phyloP scores from a whole-genome alignment of 2,113 vertebrate genomes.

The Cyprinodon brontotheroides region DNA sequence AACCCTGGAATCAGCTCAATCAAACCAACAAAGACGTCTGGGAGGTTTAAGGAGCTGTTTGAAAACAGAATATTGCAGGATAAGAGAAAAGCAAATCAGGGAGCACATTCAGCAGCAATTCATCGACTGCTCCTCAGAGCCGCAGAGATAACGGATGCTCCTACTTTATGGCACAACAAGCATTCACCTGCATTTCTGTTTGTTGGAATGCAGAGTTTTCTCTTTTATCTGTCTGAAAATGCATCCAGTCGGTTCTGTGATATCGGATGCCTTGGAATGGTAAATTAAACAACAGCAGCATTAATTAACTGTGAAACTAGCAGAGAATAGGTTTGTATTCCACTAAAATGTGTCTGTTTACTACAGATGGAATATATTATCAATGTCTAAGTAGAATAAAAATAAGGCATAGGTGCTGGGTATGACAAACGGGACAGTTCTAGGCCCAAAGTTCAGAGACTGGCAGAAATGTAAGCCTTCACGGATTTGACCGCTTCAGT shows the following conservation, averaged over 20 bases:
- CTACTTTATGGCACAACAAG: conserved; percentile 29
- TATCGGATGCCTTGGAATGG: conserved; percentile 3
- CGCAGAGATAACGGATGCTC: conserved; percentile 6
- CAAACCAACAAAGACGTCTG: conserved; percentile 18
- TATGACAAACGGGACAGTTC: neutral
- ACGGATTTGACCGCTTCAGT: too few relatives aligned
- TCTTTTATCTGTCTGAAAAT: conserved; percentile 10
- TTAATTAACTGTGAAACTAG: neutral
- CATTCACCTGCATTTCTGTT: conserved; percentile 26
- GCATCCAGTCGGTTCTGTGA: conserved; percentile 4
- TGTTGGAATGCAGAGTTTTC: conserved; percentile 1
- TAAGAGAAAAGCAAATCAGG: conserved; percentile 42
- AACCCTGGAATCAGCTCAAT: conserved; percentile 27
- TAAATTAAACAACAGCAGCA: neutral
- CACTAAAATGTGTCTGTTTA: neutral
- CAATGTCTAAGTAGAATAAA: neutral
- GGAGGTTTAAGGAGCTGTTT: conserved; percentile 10
- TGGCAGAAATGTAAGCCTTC: too few relatives aligned
- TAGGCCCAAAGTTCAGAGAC: too few relatives aligned
- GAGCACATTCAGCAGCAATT: conserved; percentile 23
- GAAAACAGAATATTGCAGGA: conserved; percentile 5
- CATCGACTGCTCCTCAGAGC: conserved; percentile 2
- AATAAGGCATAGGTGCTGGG: neutral
- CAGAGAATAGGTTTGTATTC: neutral
- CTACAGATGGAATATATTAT: neutral